These are phyloP conservation scores for Pseudocheirus occidentalis DNA, from an alignment of 2,797 vertebrate species.

Conservation along the genomic window DNA sequence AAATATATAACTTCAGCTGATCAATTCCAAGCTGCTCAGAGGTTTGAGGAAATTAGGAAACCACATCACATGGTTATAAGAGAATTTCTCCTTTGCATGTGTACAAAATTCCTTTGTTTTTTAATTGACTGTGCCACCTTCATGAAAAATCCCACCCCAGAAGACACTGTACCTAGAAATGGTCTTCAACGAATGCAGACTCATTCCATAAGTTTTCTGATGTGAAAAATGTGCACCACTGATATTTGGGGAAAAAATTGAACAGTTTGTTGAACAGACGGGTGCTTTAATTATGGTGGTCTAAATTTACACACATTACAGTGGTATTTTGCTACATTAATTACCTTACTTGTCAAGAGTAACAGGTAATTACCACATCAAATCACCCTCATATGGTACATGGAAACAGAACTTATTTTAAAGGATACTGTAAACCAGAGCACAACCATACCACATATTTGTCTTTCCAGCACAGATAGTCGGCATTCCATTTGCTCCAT, in stretches of 20 bases:
- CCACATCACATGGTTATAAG: background rate
- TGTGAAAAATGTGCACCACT: conserved; percentile 59
- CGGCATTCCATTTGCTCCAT: background rate
- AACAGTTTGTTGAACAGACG: conserved; percentile 82
- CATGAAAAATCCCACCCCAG: conserved; percentile 24
- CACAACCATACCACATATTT: conserved; percentile 54
- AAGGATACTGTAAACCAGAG: conserved; percentile 69
- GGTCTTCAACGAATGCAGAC: conserved; percentile 73
- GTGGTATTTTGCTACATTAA: conserved; percentile 86
- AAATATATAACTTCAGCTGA: background rate
- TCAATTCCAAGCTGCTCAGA: conserved; percentile 1
- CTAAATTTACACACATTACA: conserved; percentile 82
- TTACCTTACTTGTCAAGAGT: conserved; percentile 86
- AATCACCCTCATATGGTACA: conserved; percentile 80
- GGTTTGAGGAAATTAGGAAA: background rate
- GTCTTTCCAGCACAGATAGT: conserved; percentile 15
- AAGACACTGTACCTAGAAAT: conserved; percentile 42
- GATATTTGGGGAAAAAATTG: conserved; percentile 74
- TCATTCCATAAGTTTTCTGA: conserved; percentile 68
- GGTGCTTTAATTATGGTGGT: conserved; percentile 81
- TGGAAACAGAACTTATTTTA: conserved; percentile 78
- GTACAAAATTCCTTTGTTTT: background rate
- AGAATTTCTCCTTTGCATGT: background rate
- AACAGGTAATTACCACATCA: conserved; percentile 87
- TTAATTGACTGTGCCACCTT: background rate